These are phyloP conservation scores for Ruditapes philippinarum DNA, from an alignment of 1,140 invertebrate genomes.

Conservation along the genomic window DNA sequence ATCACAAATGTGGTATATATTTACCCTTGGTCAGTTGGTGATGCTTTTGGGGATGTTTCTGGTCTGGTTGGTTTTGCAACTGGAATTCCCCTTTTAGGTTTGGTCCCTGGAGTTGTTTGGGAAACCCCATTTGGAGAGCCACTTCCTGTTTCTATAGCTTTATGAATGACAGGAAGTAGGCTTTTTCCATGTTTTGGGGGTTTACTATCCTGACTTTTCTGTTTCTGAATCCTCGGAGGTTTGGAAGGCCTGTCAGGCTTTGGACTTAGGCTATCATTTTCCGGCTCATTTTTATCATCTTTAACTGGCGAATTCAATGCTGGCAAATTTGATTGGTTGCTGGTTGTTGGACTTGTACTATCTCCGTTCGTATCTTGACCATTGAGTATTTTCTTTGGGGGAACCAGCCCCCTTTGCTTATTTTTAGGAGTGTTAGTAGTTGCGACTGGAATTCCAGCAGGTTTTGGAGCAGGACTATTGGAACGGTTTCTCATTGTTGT, in stretches of 20 bases:
- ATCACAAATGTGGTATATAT: too few species aligned
- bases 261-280: conserved; percentile 28
- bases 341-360: background rate
- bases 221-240: conserved; percentile 49
- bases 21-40: conserved; percentile 30
- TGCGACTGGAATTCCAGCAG: conserved; percentile 47
- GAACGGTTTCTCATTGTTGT: conserved; percentile 43
- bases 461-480: conserved; percentile 55
- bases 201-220: conserved; percentile 55
- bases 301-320: background rate
- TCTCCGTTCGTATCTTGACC: background rate
- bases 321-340: background rate
- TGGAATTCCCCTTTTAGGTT: conserved; percentile 58
- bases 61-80: conserved; percentile 37
- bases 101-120: conserved; percentile 41
- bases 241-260: conserved; percentile 60
- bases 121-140: conserved; percentile 46
- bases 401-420: conserved; percentile 48
- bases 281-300: background rate
- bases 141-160: conserved; percentile 46
- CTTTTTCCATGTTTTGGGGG: conserved; percentile 58
- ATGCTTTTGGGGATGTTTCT: conserved; percentile 9
- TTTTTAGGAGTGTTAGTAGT: conserved; percentile 4
- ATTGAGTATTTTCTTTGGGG: conserved; percentile 57
- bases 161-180: conserved; percentile 55